Percentiles rank a stretch among this genome's conserved stretches.
Conservation (phyloP, 2,797 vertebrate species). For the Tarsius wallacei region DNA sequence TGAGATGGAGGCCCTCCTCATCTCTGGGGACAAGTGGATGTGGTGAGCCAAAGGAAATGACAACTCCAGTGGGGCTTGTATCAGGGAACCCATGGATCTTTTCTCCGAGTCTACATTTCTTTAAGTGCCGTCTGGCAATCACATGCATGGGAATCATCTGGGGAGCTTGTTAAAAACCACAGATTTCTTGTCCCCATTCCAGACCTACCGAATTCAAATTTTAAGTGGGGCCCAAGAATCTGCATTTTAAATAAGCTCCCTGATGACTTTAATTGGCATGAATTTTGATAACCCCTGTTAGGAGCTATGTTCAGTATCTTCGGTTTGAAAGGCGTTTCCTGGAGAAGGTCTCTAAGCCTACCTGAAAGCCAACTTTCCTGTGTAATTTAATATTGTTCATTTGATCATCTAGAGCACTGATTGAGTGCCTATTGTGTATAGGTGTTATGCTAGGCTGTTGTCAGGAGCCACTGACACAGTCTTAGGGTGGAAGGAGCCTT, state of each 20-base stretch:
- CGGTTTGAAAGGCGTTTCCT: background rate
- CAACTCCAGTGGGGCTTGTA: background rate
- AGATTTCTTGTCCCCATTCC: slow-evolving; percentile 30
- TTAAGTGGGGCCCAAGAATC: background rate
- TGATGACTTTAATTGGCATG: background rate
- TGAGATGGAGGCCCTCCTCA: background rate
- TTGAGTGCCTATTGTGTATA: background rate
- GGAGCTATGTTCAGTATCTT: background rate
- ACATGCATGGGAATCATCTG: background rate
- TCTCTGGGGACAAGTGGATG: background rate
- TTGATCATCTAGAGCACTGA: background rate
- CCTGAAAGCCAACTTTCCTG: background rate
- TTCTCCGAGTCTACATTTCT: background rate
- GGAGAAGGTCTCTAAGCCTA: background rate
- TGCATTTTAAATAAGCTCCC: background rate
- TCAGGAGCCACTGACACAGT: background rate
- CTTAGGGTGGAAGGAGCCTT: background rate
- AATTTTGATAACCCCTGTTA: background rate
- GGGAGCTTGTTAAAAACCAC: background rate
- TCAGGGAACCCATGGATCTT: background rate
- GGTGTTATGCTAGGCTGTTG: background rate
- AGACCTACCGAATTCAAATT: slow-evolving; percentile 8
- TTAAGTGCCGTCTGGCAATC: background rate
- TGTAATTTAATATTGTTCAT: background rate
- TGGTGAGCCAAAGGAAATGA: background rate